Conservation (phyloP, 2,888 invertebrate genomes). For the Macrophya annulata region DNA sequence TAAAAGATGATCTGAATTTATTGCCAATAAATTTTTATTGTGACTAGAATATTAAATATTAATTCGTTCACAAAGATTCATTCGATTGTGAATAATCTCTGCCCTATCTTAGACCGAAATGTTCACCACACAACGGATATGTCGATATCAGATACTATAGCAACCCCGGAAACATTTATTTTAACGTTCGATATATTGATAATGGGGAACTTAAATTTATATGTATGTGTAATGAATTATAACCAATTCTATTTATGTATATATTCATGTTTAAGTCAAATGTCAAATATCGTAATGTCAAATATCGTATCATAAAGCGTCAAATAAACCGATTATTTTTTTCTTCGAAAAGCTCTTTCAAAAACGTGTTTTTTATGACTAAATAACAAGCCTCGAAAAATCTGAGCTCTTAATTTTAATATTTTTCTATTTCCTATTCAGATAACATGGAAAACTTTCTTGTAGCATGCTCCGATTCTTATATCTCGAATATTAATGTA, state of each 20-base stretch:
- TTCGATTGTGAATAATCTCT: background rate
- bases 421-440: no score
- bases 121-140: background rate
- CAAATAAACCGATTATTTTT: no score
- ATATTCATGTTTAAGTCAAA: no score
- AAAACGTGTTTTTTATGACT: no score
- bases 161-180: conserved; percentile 15
- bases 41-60: conserved; percentile 15
- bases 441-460: no score
- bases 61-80: background rate
- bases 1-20: background rate
- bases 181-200: conserved; percentile 10
- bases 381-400: no score
- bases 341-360: no score
- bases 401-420: no score
- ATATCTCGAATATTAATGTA: no score
- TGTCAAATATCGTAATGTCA: no score
- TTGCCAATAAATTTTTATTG: background rate
- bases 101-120: background rate
- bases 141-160: conserved; percentile 27
- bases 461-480: no score
- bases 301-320: no score
- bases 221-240: background rate
- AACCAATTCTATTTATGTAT: background rate
- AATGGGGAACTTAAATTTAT: background rate